phyloP scores from a whole-genome alignment of 2,113 vertebrate species.

The Amblyopsis rosae region DNA sequence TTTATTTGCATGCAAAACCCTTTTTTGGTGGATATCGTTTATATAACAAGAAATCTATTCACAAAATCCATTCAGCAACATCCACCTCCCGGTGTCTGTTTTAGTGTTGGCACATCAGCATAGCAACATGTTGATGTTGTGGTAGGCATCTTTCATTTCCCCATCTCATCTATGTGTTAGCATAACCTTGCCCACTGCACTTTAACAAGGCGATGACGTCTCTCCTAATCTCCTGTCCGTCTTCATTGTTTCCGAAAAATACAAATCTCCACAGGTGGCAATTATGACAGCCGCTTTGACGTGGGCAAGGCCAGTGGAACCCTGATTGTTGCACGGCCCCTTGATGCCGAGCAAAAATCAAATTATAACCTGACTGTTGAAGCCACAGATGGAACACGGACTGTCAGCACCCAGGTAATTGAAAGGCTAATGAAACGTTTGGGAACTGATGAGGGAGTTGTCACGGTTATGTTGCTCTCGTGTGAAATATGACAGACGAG shows the following conservation, averaged over 20 bases:
- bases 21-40: not conserved
- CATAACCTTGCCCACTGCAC: constrained; percentile 29
- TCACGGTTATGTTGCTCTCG: constrained; percentile 43
- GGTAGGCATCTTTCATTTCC: constrained; percentile 4
- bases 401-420: constrained; percentile 92
- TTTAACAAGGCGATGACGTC: constrained; percentile 27
- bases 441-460: constrained; percentile 64
- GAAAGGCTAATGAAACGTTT: constrained; percentile 65
- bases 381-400: constrained; percentile 92
- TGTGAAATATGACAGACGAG: constrained; percentile 18
- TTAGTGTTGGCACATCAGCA: constrained; percentile 11
- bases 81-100: not conserved
- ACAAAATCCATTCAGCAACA: not conserved
- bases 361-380: constrained; percentile 97
- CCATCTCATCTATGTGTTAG: constrained; percentile 30
- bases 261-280: constrained; percentile 85
- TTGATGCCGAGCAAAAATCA: constrained; percentile 94
- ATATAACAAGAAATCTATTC: not conserved
- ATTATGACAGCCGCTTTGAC: constrained; percentile 96
- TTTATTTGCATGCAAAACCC: not conserved
- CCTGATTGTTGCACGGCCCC: constrained; percentile 89
- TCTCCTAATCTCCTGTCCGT: constrained; percentile 62
- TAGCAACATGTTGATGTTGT: constrained; percentile 38
- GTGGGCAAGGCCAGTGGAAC: constrained; percentile 95
- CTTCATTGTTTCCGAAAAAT: constrained; percentile 40